These are phyloP conservation scores for Barbus barbus DNA, from an alignment of 2,113 vertebrate species.

Conservation along the genomic window DNA sequence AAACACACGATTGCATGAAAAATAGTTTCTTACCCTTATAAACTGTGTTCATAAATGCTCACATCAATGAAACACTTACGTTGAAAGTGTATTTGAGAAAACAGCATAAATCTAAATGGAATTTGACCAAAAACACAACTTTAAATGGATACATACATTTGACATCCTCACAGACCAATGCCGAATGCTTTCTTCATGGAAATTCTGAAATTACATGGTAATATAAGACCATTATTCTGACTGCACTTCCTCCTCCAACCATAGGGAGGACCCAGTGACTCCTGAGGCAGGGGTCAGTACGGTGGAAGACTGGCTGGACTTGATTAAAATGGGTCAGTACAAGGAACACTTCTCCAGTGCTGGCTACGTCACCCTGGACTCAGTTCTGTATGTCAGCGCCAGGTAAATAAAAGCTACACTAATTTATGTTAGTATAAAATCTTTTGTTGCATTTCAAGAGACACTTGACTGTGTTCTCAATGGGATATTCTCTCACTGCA, in stretches of 20 bases:
- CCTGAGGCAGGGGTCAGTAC: constrained; percentile 94
- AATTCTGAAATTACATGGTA: too few relatives aligned
- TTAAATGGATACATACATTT: background rate
- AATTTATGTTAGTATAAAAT: background rate
- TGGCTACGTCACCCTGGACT: constrained; percentile 82
- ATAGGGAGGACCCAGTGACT: constrained; percentile 83
- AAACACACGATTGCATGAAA: background rate
- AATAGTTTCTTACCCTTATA: background rate
- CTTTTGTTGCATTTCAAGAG: background rate
- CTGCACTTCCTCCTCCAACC: constrained; percentile 8
- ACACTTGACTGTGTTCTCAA: background rate
- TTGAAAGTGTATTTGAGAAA: background rate
- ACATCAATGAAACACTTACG: background rate
- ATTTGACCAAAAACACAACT: background rate
- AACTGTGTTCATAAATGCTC: background rate
- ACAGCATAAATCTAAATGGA: background rate
- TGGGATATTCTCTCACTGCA: background rate
- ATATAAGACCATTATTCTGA: background rate
- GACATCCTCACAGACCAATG: background rate
- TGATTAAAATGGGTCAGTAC: constrained; percentile 98
- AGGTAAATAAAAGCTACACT: constrained; percentile 65
- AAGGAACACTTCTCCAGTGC: constrained; percentile 93
- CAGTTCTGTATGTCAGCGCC: constrained; percentile 72
- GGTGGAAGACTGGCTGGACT: constrained; percentile 95
- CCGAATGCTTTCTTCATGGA: background rate